These are phyloP conservation scores for Falco rusticolus DNA, from an alignment of 2,797 vertebrate species.

Conservation along the genomic window DNA sequence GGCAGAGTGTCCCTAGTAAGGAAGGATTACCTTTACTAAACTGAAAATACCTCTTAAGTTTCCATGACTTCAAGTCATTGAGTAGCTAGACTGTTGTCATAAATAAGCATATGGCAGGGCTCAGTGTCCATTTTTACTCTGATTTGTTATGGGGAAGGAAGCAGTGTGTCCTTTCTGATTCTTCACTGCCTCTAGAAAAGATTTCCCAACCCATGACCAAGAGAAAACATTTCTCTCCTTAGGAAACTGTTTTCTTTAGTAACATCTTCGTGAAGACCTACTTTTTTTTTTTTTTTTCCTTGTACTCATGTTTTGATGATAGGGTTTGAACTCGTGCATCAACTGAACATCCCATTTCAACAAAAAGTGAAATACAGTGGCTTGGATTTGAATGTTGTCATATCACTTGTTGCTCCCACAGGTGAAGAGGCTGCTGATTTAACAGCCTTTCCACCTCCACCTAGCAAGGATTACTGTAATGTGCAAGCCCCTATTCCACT, in stretches of 20 bases:
- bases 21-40: neutral
- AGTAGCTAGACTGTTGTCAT: neutral
- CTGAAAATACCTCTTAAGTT: neutral
- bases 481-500: neutral
- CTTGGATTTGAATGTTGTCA: neutral
- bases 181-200: neutral
- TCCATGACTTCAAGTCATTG: neutral
- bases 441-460: neutral
- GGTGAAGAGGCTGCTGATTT: slow-evolving; percentile 7
- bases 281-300: neutral
- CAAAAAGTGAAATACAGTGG: neutral
- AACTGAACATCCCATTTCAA: neutral
- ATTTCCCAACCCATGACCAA: neutral
- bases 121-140: neutral
- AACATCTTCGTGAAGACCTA: neutral
- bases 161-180: neutral
- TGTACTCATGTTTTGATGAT: neutral
- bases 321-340: neutral
- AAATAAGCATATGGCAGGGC: neutral
- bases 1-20: neutral
- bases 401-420: slow-evolving; percentile 10
- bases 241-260: neutral
- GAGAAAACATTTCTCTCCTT: neutral
- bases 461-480: slow-evolving; percentile 2
- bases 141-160: neutral